phyloP scores from a whole-genome alignment of 2,888 invertebrate genomes.

The Latrodectus hesperus region DNA sequence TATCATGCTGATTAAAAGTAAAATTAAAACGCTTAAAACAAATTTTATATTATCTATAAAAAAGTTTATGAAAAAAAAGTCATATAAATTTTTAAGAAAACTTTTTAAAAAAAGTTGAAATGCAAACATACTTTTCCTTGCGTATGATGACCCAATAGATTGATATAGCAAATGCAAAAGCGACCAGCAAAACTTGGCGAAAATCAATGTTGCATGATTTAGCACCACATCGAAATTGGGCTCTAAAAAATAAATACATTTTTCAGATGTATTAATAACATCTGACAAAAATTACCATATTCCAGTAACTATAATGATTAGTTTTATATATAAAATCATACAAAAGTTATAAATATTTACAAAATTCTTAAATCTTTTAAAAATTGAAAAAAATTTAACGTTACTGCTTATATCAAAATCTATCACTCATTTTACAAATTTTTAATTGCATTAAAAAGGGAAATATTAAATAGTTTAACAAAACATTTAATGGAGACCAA shows the following conservation, averaged over 20 bases:
- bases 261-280: neutral
- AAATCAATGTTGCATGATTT: constrained; percentile 32
- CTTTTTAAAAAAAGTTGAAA: neutral
- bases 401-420: too few species aligned
- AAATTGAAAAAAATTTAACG: too few species aligned
- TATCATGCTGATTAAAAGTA: too few species aligned
- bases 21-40: too few species aligned
- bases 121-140: constrained; percentile 58
- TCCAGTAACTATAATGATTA: neutral
- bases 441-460: too few species aligned
- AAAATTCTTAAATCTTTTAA: neutral
- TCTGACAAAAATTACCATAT: neutral
- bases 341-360: neutral
- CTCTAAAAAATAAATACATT: constrained; percentile 18
- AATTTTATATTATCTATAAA: too few species aligned
- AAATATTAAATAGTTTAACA: too few species aligned
- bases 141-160: constrained; percentile 73
- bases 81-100: too few species aligned
- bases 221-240: constrained; percentile 30
- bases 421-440: too few species aligned
- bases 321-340: neutral
- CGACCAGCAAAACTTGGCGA: constrained; percentile 65
- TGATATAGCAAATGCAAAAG: constrained; percentile 72
- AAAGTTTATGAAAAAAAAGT: too few species aligned
- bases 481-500: too few species aligned